Base-by-base conservation (phyloP, 2,888 invertebrate genomes). In the Sarcophaga rosellei region DNA sequence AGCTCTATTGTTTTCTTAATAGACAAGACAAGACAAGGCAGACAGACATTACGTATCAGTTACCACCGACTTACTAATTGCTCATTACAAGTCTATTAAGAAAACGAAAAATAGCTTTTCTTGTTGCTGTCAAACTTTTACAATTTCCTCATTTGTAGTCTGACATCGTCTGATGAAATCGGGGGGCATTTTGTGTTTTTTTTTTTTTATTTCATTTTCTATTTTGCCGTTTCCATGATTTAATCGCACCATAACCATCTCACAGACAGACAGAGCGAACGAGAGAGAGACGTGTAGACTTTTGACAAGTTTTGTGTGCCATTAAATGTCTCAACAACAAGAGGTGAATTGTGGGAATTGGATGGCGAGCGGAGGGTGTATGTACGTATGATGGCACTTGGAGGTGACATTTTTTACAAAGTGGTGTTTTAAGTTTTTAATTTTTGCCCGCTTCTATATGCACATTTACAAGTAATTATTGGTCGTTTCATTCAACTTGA, bases 381-480 rank as follows among this genome's bases (percentile, higher is more conserved):
- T 53, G 44, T 66, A 72, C 59, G 15, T 15, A 3, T 35, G 35
- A 35, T 35, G 35, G 8, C n/a, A 23, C 59, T 59, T n/a, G 59
- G 45, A 80, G 73, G 73, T 74, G 74, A 21, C 68, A 53, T 21
- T 73, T 25, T 47, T 25, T 53, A 53, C 15, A 74, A 68, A 35
- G 15, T 62, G 35, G 11, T 70, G n/a, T 25, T 25, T 80, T 44
- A 61, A 21, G 53, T 20, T 72, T 59, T 57, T 35, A 25, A 61
- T 62, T 23, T 17, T 12, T 53, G 20, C 8, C 12, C 53, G n/a
- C 63, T 66, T 80, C 15, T 65, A 35, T 68, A 25, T 74, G 10
- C 20, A 21, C 44, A 72, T 57, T 23, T 53, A 53, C 17, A 76
- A 68, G 75, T 75, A 82, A 78, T 81, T 75, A 78, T 65, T 68